Evolutionary conservation across 2,113 vertebrate genomes (phyloP).

Genomic region (Clarias gariepinus): DNA sequence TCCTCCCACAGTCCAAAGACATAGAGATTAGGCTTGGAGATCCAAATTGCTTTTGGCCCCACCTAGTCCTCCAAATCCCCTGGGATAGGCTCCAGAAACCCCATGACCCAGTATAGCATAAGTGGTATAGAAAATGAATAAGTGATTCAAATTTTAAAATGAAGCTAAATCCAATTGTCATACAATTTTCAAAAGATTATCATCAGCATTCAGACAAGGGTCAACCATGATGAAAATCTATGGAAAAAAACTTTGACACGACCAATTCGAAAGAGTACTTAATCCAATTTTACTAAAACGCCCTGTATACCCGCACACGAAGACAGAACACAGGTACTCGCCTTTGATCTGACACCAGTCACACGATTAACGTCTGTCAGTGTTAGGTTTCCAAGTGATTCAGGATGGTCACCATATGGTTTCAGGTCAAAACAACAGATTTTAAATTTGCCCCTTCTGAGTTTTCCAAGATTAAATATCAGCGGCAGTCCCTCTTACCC

Average conservation of each 20-base stretch:
- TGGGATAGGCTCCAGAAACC: too few relatives aligned
- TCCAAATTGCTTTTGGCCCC: too few relatives aligned
- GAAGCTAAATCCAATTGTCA: background rate
- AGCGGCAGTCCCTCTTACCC: conserved; percentile 28
- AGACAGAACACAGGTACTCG: conserved; percentile 3
- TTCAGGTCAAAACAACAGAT: conserved; percentile 66
- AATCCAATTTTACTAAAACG: conserved; percentile 10
- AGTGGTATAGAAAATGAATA: too few relatives aligned
- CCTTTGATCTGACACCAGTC: conserved; percentile 49
- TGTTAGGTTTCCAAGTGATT: conserved; percentile 60
- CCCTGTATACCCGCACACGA: background rate
- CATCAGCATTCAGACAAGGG: background rate
- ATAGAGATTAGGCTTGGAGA: too few relatives aligned
- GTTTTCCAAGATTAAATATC: conserved; percentile 58
- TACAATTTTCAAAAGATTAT: background rate
- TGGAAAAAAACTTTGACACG: background rate
- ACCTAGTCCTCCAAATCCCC: too few relatives aligned
- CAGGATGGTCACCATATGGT: conserved; percentile 68
- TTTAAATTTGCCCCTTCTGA: conserved; percentile 46
- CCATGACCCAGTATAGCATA: too few relatives aligned
- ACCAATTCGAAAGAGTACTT: background rate
- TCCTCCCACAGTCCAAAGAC: too few relatives aligned
- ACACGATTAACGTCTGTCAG: conserved; percentile 58
- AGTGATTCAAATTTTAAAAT: background rate
- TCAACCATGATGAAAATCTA: background rate